These are phyloP conservation scores for Napeogenes inachia DNA, from an alignment of 2,888 invertebrate genomes.

Conservation along the genomic window DNA sequence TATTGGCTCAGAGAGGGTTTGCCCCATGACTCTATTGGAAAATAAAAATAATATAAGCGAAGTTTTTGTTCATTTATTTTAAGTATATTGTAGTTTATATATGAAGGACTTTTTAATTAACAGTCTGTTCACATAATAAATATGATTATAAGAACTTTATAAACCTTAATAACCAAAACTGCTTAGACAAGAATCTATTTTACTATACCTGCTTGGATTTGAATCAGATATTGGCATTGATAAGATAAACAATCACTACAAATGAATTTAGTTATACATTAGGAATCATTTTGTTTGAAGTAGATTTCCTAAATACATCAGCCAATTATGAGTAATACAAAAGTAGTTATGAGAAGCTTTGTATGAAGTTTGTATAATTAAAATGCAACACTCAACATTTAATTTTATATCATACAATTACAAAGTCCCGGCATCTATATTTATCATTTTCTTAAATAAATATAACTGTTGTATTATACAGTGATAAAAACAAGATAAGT, in stretches of 20 bases:
- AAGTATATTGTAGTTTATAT: too few species aligned
- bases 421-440: neutral
- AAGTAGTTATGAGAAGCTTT: neutral
- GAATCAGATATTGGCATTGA: too few species aligned
- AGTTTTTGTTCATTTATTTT: too few species aligned
- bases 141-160: too few species aligned
- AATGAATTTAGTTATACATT: too few species aligned
- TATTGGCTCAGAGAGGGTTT: slow-evolving; percentile 97
- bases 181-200: too few species aligned
- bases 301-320: neutral
- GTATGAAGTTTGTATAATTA: neutral
- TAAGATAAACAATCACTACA: too few species aligned
- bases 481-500: slow-evolving; percentile 6
- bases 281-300: neutral
- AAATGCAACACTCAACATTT: too few species aligned
- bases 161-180: too few species aligned
- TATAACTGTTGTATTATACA: neutral
- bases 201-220: too few species aligned
- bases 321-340: slow-evolving; percentile 1
- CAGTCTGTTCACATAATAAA: too few species aligned
- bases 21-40: slow-evolving; percentile 87
- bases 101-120: too few species aligned
- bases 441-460: neutral
- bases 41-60: slow-evolving; percentile 4
- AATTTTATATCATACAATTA: neutral